Percentiles rank a stretch among this genome's conserved stretches.
These are phyloP conservation scores for Cyprinodon diabolis DNA, from an alignment of 2,797 vertebrate species.

Conservation along the genomic window DNA sequence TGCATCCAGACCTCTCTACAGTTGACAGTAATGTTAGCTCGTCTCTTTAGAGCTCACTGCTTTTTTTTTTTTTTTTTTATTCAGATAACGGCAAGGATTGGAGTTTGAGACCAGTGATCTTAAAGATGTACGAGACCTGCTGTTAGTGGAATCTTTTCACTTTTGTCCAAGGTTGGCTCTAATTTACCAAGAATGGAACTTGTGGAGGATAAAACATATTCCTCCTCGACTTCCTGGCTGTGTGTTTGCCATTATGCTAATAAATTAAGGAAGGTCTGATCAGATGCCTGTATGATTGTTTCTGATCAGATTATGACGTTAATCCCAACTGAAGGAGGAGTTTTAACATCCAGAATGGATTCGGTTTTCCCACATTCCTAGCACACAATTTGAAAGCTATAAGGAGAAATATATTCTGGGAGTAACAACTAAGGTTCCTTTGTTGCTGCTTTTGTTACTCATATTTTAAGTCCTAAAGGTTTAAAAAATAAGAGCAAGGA, in stretches of 20 bases:
- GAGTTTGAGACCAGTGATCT: neutral
- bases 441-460: neutral
- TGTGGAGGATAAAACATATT: neutral
- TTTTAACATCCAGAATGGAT: neutral
- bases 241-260: neutral
- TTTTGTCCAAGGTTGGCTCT: neutral
- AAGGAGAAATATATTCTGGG: neutral
- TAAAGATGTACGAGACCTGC: neutral
- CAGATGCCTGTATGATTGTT: neutral
- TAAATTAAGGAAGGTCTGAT: constrained; percentile 1
- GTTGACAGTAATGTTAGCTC: too few species aligned
- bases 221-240: neutral
- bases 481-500: neutral
- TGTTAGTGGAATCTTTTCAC: neutral
- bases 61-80: too few species aligned
- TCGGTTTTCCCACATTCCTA: neutral
- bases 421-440: neutral
- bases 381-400: neutral
- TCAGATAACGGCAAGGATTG: too few species aligned
- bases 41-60: too few species aligned
- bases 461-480: neutral
- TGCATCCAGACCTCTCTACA: too few species aligned
- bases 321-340: neutral
- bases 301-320: neutral
- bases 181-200: neutral